Conservation (phyloP, 2,888 invertebrate species). For the Anticlea derivata region DNA sequence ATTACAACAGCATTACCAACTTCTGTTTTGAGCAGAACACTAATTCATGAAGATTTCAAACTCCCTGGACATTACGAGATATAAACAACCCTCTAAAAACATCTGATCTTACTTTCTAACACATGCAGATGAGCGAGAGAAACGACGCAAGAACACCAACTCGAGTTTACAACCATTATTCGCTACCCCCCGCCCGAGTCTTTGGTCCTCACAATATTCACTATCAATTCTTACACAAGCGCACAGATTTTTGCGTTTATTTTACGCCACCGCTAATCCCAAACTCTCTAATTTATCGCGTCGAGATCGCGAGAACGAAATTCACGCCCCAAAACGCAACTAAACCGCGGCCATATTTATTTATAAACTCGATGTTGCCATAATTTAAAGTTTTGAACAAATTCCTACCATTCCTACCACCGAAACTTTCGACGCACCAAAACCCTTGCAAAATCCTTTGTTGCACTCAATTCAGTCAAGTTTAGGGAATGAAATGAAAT, state of each 20-base stretch:
- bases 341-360: slow-evolving; percentile 74
- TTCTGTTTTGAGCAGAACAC: slow-evolving; percentile 26
- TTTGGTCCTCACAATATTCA: slow-evolving; percentile 61
- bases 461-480: too few relatives aligned
- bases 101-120: slow-evolving; percentile 60
- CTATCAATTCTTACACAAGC: slow-evolving; percentile 28
- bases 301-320: not conserved
- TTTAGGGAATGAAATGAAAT: too few relatives aligned
- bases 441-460: too few relatives aligned
- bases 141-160: slow-evolving; percentile 62
- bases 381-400: too few relatives aligned
- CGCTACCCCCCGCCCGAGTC: slow-evolving; percentile 52
- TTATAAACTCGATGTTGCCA: slow-evolving; percentile 49
- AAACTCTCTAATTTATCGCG: slow-evolving; percentile 3
- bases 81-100: slow-evolving; percentile 51
- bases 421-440: too few relatives aligned
- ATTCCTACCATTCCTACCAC: too few relatives aligned
- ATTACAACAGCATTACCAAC: slow-evolving; percentile 46
- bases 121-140: slow-evolving; percentile 58
- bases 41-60: slow-evolving; percentile 41
- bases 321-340: slow-evolving; percentile 32
- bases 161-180: slow-evolving; percentile 65
- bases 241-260: slow-evolving; percentile 14
- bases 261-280: not conserved
- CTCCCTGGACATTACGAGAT: slow-evolving; percentile 35